A percentile compares a stretch with the other conserved stretches of the same genome.
These are phyloP conservation scores for Amitus sp. DNA, from an alignment of 2,888 invertebrate genomes.

Conservation along the genomic window DNA sequence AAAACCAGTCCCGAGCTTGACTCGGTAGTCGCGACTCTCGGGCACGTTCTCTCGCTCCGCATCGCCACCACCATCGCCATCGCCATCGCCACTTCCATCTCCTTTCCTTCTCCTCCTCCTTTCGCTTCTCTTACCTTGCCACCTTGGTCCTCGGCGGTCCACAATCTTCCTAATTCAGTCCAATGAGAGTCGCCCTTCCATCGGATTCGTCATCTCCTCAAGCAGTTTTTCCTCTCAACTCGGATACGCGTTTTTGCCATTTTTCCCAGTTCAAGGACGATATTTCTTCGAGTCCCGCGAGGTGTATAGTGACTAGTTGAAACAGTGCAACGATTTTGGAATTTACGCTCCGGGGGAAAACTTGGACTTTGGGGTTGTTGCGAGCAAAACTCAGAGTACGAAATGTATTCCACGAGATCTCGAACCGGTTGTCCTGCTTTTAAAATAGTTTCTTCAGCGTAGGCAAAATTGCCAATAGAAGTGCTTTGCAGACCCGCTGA, in stretches of 20 bases:
- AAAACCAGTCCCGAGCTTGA: slow-evolving; percentile 42
- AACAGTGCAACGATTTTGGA: slow-evolving; percentile 9
- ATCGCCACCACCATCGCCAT: slow-evolving; percentile 15
- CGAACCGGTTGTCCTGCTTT: slow-evolving; percentile 54
- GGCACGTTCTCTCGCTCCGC: slow-evolving; percentile 34
- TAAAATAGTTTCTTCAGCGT: slow-evolving; percentile 54
- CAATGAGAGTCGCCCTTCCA: slow-evolving; percentile 57
- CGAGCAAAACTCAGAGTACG: slow-evolving; percentile 22
- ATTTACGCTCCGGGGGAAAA: not conserved
- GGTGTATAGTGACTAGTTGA: no score
- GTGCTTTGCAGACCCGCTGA: slow-evolving; percentile 30
- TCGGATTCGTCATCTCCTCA: slow-evolving; percentile 45
- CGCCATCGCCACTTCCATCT: slow-evolving; percentile 41
- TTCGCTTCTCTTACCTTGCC: slow-evolving; percentile 39
- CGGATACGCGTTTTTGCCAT: slow-evolving; percentile 5
- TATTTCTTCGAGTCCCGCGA: no score
- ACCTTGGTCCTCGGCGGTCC: slow-evolving; percentile 49
- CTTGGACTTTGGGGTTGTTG: not conserved
- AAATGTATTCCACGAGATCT: slow-evolving; percentile 39
- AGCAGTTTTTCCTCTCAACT: slow-evolving; percentile 21
- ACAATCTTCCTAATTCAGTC: slow-evolving; percentile 60
- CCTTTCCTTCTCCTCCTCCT: slow-evolving; percentile 41
- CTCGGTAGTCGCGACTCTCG: slow-evolving; percentile 42
- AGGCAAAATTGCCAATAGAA: slow-evolving; percentile 21
- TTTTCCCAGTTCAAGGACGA: slow-evolving; percentile 11